Base-by-base conservation (phyloP, 2,113 vertebrate genomes). In the Sterrhoptilus dennistouni region DNA sequence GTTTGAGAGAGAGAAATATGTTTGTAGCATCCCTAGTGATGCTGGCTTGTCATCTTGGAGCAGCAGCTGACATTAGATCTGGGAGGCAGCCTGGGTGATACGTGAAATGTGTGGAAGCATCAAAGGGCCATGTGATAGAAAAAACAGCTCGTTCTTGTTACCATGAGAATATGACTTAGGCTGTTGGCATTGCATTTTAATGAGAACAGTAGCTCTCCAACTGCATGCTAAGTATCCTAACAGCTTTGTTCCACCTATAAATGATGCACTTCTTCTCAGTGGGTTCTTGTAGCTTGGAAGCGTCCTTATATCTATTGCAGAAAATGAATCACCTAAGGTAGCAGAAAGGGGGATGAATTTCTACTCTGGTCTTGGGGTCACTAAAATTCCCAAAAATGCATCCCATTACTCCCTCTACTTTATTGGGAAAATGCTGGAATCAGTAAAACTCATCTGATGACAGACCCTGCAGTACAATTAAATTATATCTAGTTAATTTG, bases 121-220 rank as follows among this genome's bases (percentile, higher is more conserved):
- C 90, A 86, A 92, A 97, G 93, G 95, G 95, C 96, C 93, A 63
- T 86, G 92, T 90, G 88, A 94, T 96, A 95, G 93, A 95, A 93
- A 74, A 95, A 96, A 95, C 95, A 96, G 95, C 88, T 94, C 49
- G 3, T 95, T 92, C 95, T 90, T 79, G 96, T 96, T 96, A 96
- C 90, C 90, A 42, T 78, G 92, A 95, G 92, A 82, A 91, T 96
- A 94, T 97, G 90, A 78, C 91, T 96, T 94, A 35, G 60, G 80
- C 95, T 93, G 68, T 86, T 95, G 88, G 86, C 45, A 9, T 94
- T 84, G 92, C 90, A 93, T 96, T 94, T 96, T 94, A 89, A 93
- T 90, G 69, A 95, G 92, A 84, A 45, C 77, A 3, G 4, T 59
- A 56, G 72, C 91, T 95, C 83, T 94, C 89, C 89, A 83, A 75